Conservation (phyloP, 2,888 invertebrate genomes). For the Aplocera efformata region DNA sequence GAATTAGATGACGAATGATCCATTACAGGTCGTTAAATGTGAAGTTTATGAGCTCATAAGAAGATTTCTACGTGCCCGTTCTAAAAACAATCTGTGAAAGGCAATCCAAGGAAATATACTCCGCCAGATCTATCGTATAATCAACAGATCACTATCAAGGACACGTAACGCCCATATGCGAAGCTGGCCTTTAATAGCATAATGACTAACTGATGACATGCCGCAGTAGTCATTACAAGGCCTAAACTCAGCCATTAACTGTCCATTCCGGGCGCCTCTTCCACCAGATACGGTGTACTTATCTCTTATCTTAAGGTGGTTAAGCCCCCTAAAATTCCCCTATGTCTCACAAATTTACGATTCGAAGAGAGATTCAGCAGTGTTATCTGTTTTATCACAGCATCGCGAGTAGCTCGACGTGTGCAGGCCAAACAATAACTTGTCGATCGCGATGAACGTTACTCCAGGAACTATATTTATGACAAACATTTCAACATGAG, state of each 20-base stretch:
- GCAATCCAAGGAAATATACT: not conserved
- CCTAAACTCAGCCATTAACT: conserved; percentile 33
- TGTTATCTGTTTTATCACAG: conserved; percentile 74
- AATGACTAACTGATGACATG: conserved; percentile 23
- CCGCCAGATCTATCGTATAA: conserved; percentile 4
- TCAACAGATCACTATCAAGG: conserved; percentile 13
- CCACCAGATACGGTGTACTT: conserved; percentile 51
- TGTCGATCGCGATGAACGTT: conserved; percentile 35
- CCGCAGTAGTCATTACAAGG: conserved; percentile 23
- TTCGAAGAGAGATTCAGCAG: conserved; percentile 69
- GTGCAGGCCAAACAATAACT: conserved; percentile 54
- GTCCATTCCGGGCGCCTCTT: conserved; percentile 56
- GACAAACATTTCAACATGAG: conserved; percentile 33
- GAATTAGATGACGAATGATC: too few species aligned
- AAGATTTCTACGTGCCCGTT: not conserved
- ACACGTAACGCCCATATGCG: conserved; percentile 10
- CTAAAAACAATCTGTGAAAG: conserved; percentile 5
- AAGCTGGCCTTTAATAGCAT: conserved; percentile 11
- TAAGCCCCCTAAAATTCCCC: conserved; percentile 74
- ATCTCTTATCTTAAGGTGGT: conserved; percentile 77
- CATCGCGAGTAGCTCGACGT: conserved; percentile 53
- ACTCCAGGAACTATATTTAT: conserved; percentile 32
- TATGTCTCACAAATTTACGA: conserved; percentile 74
- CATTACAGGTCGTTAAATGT: too few species aligned
- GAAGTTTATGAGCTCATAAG: too few species aligned